These are phyloP conservation scores for Danaus melanippus DNA, from an alignment of 1,140 invertebrate genomes.

Conservation along the genomic window DNA sequence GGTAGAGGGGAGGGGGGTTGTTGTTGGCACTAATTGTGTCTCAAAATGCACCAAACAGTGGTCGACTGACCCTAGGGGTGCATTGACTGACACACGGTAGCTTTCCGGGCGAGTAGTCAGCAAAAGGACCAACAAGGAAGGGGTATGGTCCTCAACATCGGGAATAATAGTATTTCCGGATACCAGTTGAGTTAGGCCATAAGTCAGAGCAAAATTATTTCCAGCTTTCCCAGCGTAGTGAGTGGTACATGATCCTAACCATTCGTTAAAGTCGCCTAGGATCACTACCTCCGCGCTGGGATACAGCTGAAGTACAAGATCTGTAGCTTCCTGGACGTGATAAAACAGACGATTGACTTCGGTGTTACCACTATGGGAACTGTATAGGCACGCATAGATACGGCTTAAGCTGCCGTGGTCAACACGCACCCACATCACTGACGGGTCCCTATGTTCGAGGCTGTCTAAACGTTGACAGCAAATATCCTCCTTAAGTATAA, in stretches of 20 bases:
- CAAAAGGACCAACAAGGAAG: slow-evolving; percentile 11
- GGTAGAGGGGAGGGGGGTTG: neutral
- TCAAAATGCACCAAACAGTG: slow-evolving; percentile 8
- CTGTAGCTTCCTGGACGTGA: slow-evolving; percentile 4
- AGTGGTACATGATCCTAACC: too few species aligned
- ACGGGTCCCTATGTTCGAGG: slow-evolving; percentile 11
- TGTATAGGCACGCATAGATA: slow-evolving; percentile 21
- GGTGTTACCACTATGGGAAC: slow-evolving; percentile 14
- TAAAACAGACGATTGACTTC: slow-evolving; percentile 10
- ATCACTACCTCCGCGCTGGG: too few species aligned
- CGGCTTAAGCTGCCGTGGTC: slow-evolving; percentile 9
- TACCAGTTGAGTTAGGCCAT: slow-evolving; percentile 1
- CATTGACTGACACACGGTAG: slow-evolving; percentile 1
- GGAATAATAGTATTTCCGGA: neutral
- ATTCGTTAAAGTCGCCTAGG: too few species aligned
- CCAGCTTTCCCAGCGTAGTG: too few species aligned
- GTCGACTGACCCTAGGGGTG: slow-evolving; percentile 6
- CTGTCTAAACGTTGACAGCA: neutral
- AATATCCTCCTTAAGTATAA: slow-evolving; percentile 4
- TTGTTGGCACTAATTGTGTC: neutral
- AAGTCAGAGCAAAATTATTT: neutral
- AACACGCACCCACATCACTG: slow-evolving; percentile 13
- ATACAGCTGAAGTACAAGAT: too few species aligned
- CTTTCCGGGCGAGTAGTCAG: slow-evolving; percentile 8
- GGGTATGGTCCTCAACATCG: slow-evolving; percentile 3